Evolutionary conservation across 2,888 invertebrate genomes (phyloP), one percentile per base, ranked within the genome.

Genomic region (Tanaodytes sp.): DNA sequence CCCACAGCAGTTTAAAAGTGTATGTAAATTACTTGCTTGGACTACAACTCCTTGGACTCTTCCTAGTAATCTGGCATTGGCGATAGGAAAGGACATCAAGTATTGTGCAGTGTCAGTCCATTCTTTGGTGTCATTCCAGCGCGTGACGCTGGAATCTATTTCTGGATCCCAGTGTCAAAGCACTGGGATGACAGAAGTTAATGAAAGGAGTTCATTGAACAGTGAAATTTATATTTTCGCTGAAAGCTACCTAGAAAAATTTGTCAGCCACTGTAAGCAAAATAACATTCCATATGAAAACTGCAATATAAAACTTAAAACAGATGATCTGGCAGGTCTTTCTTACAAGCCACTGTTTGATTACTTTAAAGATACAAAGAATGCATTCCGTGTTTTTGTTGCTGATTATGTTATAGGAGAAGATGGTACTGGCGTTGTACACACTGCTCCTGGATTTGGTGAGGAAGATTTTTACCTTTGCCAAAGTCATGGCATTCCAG

Each of bases 351-450:
- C 49, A 15, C 61, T 62, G 8, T 62, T 49, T 62, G 52, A 51
- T 12, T 58, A 58, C 14, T 58, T 58, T 58, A 58, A 58, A 58
- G 46, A 58, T 6, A 36, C 36, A 36, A 62, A 52, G 20, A 62
- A 62, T 62, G 62, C 62, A 46, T 52, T 62, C 11, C 45, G 45
- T 4, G 52, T 52, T 43, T 45, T 62, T 54, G 15, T 37, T 52
- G 62, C 54, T 54, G 62, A 62, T 52, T 62, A 45, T 62, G 62
- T 62, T 1, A 62, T 54, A 11, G 46, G 4, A 62, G 62, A 62
- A 54, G 62, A 62, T 46, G 62, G 62, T n/a, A 62, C 62, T 62
- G 62, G 62, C 39, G 46, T 62, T 39, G 62, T 62, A 11, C 62
- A 62, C 23, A 52, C 39, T 54, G 62, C 62, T 45, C 62, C 62